Evolutionary conservation across 2,888 invertebrate species (phyloP), one percentile per base, ranked within the genome.

Genomic region (Gandaritis pyraliata): DNA sequence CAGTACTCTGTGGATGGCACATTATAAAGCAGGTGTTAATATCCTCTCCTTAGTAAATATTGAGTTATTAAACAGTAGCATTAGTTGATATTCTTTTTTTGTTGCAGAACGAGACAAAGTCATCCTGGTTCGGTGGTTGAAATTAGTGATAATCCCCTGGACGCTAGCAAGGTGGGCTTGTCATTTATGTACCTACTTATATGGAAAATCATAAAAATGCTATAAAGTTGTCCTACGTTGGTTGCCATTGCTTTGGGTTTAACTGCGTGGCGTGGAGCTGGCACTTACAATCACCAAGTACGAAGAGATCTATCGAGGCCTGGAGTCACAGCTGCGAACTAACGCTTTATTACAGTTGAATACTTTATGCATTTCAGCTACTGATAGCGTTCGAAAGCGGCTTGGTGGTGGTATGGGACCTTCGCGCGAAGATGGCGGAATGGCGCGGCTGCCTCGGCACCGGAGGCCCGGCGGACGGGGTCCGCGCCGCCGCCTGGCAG

Each of bases 41-140:
- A n/a, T n/a, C n/a, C n/a, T n/a, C n/a, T n/a, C n/a, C n/a, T n/a
- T n/a, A n/a, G n/a, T n/a, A n/a, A n/a, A n/a, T n/a, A n/a, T n/a
- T n/a, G n/a, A n/a, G n/a, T n/a, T n/a, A n/a, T n/a, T n/a, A n/a
- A n/a, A n/a, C n/a, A n/a, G n/a, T n/a, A n/a, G n/a, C n/a, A n/a
- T n/a, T n/a, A n/a, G n/a, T 23, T 23, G 2, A 2, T 23, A 23
- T 23, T 23, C 3, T 23, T 23, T n/a, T 49, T 39, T 85, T 82
- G 81, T 95, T 95, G 64, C 94, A 98, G 98, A 77, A 96, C 96
- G 82, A 94, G 98, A 84, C 97, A 97, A 92, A 98, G 96, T 76
- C 99, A 99, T 93, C 99, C 99, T 60, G 99, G 99, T 66, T 94
- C 97, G 69, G 97, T 99, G 75, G 96, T 98, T 77, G 98, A 98